phyloP scores from a whole-genome alignment of 2,888 invertebrate species.

The Noctua comes region DNA sequence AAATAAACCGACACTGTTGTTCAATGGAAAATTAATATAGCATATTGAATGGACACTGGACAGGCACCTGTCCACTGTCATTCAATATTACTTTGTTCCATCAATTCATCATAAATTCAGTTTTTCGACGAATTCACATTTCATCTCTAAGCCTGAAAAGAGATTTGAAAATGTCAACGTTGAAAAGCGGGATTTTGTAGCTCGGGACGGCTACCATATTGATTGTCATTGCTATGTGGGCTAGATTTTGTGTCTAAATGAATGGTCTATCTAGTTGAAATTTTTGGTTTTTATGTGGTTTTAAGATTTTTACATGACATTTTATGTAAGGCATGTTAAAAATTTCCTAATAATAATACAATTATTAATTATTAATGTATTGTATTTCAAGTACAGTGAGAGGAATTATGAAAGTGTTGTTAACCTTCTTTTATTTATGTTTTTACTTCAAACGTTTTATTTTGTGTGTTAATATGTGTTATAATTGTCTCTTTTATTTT shows the following conservation, averaged over 20 bases:
- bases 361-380: no score
- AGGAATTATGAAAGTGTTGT: no score
- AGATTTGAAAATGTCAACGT: conserved; percentile 74
- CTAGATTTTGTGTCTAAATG: conserved; percentile 10
- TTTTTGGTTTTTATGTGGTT: not conserved
- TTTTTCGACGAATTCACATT: conserved; percentile 74
- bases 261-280: conserved; percentile 5
- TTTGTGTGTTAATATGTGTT: no score
- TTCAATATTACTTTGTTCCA: conserved; percentile 61
- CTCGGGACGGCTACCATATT: conserved; percentile 20
- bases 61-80: not conserved
- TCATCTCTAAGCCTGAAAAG: conserved; percentile 69
- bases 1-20: conserved; percentile 8
- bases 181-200: conserved; percentile 69
- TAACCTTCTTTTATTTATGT: no score
- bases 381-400: no score
- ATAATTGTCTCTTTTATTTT: no score
- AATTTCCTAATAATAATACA: no score
- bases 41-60: conserved; percentile 13
- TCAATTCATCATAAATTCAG: conserved; percentile 78
- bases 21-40: not conserved
- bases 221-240: conserved; percentile 3
- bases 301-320: not conserved
- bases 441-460: no score
- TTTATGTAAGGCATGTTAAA: not conserved